phyloP scores from a whole-genome alignment of 1,140 invertebrate species.

The Dolichoris vasculosae region DNA sequence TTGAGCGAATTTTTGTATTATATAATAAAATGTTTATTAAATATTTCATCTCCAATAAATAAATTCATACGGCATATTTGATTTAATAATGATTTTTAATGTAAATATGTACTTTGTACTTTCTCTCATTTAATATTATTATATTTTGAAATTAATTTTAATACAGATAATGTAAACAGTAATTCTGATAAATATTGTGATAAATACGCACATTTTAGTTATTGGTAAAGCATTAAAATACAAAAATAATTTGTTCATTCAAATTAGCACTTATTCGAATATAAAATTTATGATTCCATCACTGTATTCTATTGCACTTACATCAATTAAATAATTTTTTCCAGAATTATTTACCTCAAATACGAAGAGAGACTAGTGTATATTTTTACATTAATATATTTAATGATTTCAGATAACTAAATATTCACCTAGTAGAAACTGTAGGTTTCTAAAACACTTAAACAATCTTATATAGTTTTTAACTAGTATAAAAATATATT shows the following conservation, averaged over 20 bases:
- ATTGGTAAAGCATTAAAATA: conserved; percentile 7
- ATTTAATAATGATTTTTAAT: background rate
- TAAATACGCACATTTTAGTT: background rate
- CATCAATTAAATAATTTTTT: background rate
- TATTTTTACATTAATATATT: background rate
- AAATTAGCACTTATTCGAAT: background rate
- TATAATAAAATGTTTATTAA: background rate
- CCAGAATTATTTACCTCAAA: too few relatives aligned
- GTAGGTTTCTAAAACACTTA: too few relatives aligned
- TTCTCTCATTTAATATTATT: background rate
- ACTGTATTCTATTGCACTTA: background rate
- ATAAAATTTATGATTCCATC: background rate
- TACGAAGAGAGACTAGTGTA: background rate
- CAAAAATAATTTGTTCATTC: background rate
- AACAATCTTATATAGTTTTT: too few relatives aligned
- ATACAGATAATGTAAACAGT: background rate
- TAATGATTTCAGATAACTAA: background rate
- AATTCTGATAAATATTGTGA: background rate
- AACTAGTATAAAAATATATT: too few relatives aligned
- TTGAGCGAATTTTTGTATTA: background rate
- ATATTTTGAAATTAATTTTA: conserved; percentile 1
- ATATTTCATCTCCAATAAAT: background rate
- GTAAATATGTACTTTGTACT: background rate
- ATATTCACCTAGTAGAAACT: too few relatives aligned
- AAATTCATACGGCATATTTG: background rate